phyloP scores from a whole-genome alignment of 2,797 vertebrate species.

The Buphagus erythrorhynchus region DNA sequence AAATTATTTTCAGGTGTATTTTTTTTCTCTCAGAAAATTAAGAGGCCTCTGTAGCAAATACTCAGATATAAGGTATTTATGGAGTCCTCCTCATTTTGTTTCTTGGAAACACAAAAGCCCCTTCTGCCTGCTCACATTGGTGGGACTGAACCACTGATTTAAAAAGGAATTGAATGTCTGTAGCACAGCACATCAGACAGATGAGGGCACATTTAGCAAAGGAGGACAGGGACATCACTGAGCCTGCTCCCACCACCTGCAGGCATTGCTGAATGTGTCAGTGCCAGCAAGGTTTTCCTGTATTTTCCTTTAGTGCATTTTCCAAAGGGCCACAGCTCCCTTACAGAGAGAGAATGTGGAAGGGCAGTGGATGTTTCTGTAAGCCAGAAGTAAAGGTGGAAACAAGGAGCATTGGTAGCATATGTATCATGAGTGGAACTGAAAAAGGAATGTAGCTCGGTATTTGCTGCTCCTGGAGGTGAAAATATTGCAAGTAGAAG shows the following conservation, averaged over 20 bases:
- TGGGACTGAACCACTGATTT: neutral
- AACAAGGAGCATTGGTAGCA: neutral
- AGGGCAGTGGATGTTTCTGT: neutral
- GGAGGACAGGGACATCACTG: neutral
- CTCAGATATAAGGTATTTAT: neutral
- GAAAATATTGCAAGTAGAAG: neutral
- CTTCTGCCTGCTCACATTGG: neutral
- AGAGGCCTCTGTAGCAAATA: neutral
- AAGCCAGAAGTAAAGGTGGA: neutral
- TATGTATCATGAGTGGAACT: neutral
- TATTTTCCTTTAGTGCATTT: neutral
- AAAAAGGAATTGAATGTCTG: neutral
- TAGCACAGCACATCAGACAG: neutral
- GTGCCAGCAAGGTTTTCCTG: neutral
- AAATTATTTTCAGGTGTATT: slow-evolving; percentile 39
- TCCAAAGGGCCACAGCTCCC: neutral
- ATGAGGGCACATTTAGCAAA: neutral
- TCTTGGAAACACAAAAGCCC: neutral
- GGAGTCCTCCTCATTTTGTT: neutral
- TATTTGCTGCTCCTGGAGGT: neutral
- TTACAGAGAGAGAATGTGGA: neutral
- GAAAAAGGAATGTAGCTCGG: neutral
- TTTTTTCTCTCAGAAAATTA: neutral
- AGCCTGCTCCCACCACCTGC: neutral
- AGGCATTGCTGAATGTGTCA: neutral